phyloP scores from a whole-genome alignment of 1,140 invertebrate species.

The Eriocheir sinensis region DNA sequence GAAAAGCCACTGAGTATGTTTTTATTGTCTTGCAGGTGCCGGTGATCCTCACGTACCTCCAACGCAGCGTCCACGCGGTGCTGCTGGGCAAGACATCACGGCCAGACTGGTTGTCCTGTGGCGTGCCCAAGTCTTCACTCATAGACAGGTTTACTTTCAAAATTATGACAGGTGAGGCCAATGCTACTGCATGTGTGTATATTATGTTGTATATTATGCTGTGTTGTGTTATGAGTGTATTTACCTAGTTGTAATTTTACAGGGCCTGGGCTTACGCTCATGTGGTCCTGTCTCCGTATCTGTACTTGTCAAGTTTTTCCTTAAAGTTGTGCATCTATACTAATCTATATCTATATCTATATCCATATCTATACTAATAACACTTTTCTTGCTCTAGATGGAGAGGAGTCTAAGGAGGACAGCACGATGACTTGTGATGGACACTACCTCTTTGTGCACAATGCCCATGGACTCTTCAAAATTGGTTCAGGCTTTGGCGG shows the following conservation, averaged over 20 bases:
- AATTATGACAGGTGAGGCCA: constrained; percentile 83
- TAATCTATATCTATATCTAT: too few relatives aligned
- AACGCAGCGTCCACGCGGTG: constrained; percentile 94
- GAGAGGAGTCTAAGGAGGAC: constrained; percentile 79
- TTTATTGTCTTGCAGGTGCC: constrained; percentile 85
- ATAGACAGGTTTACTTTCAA: constrained; percentile 88
- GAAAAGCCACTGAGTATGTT: not conserved
- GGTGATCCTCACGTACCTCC: constrained; percentile 91
- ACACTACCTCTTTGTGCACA: constrained; percentile 92
- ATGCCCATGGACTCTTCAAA: constrained; percentile 91
- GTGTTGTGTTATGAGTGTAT: too few relatives aligned
- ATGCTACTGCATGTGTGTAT: constrained; percentile 33
- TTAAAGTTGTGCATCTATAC: too few relatives aligned
- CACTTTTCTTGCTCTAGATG: constrained; percentile 76
- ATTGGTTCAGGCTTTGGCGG: constrained; percentile 96
- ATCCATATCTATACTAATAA: not conserved
- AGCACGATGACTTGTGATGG: constrained; percentile 92
- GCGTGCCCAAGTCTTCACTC: constrained; percentile 90
- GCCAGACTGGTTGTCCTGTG: constrained; percentile 94
- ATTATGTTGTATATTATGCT: too few relatives aligned
- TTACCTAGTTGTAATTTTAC: too few relatives aligned
- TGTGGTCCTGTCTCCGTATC: too few relatives aligned
- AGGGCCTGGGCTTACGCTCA: too few relatives aligned
- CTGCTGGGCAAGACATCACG: constrained; percentile 91
- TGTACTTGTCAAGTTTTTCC: too few relatives aligned